These are phyloP conservation scores for Lasioglossum calceatum DNA, from an alignment of 2,888 invertebrate species.

Conservation along the genomic window DNA sequence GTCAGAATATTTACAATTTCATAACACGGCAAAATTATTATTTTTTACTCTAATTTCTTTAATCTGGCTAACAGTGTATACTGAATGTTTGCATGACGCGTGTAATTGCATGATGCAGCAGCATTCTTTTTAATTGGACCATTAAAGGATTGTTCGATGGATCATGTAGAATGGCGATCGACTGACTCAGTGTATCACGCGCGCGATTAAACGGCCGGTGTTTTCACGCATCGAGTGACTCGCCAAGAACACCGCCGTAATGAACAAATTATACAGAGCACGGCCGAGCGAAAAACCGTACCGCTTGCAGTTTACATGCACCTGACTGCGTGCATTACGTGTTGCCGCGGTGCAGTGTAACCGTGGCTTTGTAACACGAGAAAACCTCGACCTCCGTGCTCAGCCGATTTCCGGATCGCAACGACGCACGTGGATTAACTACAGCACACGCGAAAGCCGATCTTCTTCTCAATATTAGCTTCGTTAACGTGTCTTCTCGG, in stretches of 20 bases:
- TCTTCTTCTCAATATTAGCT: not conserved
- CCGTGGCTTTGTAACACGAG: conserved; percentile 59
- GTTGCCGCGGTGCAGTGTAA: conserved; percentile 16
- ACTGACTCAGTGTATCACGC: not conserved
- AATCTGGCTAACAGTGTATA: too few species aligned
- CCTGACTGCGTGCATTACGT: conserved; percentile 15
- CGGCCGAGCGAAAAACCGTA: not conserved
- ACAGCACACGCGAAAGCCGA: conserved; percentile 27
- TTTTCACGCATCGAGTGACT: not conserved
- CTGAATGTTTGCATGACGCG: not conserved
- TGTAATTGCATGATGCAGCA: not conserved
- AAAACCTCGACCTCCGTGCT: conserved; percentile 57
- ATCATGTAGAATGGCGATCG: not conserved
- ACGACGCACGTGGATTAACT: conserved; percentile 10
- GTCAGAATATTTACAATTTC: not conserved
- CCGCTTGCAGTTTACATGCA: conserved; percentile 4
- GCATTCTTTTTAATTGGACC: not conserved
- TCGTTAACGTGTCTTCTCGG: not conserved
- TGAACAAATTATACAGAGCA: not conserved
- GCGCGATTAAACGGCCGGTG: not conserved
- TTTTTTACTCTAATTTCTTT: too few species aligned
- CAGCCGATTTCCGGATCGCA: conserved; percentile 54
- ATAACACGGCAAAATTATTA: too few species aligned
- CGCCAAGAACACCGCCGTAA: not conserved
- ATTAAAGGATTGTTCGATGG: not conserved